Percentiles rank a stretch among this genome's conserved stretches.
Conservation (phyloP, 2,797 vertebrate genomes). For the Cossypha dichroa region DNA sequence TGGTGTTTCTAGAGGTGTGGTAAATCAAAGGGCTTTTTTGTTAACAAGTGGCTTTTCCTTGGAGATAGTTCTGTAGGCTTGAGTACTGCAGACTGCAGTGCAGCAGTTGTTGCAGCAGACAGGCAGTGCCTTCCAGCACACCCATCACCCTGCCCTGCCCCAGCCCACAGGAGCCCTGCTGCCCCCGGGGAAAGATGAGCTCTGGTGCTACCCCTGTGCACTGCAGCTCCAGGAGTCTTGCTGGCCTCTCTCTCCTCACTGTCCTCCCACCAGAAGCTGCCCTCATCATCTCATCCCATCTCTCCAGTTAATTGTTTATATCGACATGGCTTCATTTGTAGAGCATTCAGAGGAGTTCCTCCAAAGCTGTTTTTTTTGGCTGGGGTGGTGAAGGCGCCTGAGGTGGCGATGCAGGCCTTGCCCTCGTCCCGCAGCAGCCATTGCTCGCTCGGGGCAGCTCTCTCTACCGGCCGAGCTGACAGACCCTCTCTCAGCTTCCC, state of each 20-base stretch:
- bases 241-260: not conserved
- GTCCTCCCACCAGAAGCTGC: not conserved
- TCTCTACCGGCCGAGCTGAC: conserved; percentile 33
- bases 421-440: fast-evolving
- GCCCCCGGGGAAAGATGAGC: not conserved
- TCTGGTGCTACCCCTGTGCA: not conserved
- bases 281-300: not conserved
- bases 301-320: not conserved
- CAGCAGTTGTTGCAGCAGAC: fast-evolving
- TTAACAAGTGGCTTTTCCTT: not conserved
- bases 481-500: conserved; percentile 9
- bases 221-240: not conserved
- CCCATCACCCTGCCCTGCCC: not conserved
- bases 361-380: not conserved
- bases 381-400: not conserved
- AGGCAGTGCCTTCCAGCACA: not conserved
- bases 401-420: not conserved
- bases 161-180: not conserved
- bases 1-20: not conserved
- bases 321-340: not conserved
- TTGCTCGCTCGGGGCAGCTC: not conserved
- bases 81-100: not conserved
- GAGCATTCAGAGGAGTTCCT: not conserved
- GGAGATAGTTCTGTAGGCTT: not conserved
- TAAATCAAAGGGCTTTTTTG: not conserved